A percentile compares a stretch with the other conserved stretches of the same genome.
These are phyloP conservation scores for Tachina lurida DNA, from an alignment of 2,888 invertebrate species.

Conservation along the genomic window DNA sequence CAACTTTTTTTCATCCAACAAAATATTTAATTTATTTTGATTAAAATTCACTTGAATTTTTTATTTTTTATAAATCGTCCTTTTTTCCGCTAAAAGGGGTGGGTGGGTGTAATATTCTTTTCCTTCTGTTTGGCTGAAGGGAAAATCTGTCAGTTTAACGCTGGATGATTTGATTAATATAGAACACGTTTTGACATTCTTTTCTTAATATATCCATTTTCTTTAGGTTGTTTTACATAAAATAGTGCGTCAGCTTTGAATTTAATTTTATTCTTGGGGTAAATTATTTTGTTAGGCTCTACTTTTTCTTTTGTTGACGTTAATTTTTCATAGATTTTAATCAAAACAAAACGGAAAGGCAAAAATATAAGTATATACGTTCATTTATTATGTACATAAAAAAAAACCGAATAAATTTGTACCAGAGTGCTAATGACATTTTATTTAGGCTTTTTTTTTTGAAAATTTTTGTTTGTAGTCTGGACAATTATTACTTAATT, in stretches of 20 bases:
- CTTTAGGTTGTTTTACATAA: neutral
- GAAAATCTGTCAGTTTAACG: slow-evolving; percentile 58
- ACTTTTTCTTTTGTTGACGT: slow-evolving; percentile 48
- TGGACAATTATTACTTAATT: slow-evolving; percentile 41
- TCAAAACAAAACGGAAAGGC: slow-evolving; percentile 3
- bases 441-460: neutral
- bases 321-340: slow-evolving; percentile 55
- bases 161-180: slow-evolving; percentile 58
- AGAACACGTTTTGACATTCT: slow-evolving; percentile 46
- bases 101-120: slow-evolving; percentile 10
- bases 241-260: slow-evolving; percentile 22
- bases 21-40: slow-evolving; percentile 49
- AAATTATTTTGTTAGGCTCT: slow-evolving; percentile 50
- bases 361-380: no score
- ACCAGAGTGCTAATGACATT: slow-evolving; percentile 58
- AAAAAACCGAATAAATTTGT: neutral
- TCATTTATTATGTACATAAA: no score
- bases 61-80: neutral
- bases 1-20: slow-evolving; percentile 10
- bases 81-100: slow-evolving; percentile 15
- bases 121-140: neutral
- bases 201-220: slow-evolving; percentile 15
- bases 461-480: neutral
- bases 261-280: slow-evolving; percentile 23
- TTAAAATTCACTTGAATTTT: slow-evolving; percentile 48